Evolutionary conservation across 2,797 vertebrate genomes (phyloP).

Genomic region (Geotrypetes seraphini): DNA sequence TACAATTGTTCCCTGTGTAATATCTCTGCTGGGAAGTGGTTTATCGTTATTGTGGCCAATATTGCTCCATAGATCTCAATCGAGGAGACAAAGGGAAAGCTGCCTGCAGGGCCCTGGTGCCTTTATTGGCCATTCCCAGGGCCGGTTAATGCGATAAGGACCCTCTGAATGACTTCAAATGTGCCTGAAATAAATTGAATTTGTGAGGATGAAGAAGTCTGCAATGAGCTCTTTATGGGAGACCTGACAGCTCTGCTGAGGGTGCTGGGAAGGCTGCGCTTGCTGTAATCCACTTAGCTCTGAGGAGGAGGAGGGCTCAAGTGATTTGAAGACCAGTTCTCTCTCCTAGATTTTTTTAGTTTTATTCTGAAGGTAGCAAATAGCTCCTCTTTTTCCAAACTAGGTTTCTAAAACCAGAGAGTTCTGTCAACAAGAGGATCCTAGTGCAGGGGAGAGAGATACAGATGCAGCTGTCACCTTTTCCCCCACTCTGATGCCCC

Average conservation of each 20-base stretch:
- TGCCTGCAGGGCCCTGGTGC: constrained; percentile 1
- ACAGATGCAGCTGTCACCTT: too few relatives aligned
- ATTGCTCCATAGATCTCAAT: constrained; percentile 12
- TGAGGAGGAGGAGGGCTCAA: background rate
- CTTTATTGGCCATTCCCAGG: constrained; percentile 7
- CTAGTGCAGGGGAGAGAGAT: too few relatives aligned
- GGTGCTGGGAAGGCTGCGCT: constrained; percentile 8
- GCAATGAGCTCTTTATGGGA: constrained; percentile 10
- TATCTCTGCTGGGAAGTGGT: constrained; percentile 11
- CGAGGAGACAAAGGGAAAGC: constrained; percentile 4
- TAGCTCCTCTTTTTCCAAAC: too few relatives aligned
- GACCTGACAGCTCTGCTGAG: background rate
- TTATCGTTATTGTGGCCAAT: constrained; percentile 6
- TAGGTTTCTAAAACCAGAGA: too few relatives aligned
- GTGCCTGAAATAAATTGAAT: constrained; percentile 13
- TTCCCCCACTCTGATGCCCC: too few relatives aligned
- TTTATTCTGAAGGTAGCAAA: too few relatives aligned
- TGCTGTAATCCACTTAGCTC: constrained; percentile 5
- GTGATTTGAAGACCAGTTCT: background rate
- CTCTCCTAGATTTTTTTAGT: too few relatives aligned
- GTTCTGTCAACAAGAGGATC: too few relatives aligned
- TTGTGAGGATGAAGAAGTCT: constrained; percentile 13
- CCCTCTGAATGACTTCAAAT: constrained; percentile 9
- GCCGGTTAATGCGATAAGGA: too few relatives aligned
- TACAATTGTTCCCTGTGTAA: constrained; percentile 7